Base-by-base conservation (phyloP, 2,888 invertebrate species). In the Latheticus oryzae region DNA sequence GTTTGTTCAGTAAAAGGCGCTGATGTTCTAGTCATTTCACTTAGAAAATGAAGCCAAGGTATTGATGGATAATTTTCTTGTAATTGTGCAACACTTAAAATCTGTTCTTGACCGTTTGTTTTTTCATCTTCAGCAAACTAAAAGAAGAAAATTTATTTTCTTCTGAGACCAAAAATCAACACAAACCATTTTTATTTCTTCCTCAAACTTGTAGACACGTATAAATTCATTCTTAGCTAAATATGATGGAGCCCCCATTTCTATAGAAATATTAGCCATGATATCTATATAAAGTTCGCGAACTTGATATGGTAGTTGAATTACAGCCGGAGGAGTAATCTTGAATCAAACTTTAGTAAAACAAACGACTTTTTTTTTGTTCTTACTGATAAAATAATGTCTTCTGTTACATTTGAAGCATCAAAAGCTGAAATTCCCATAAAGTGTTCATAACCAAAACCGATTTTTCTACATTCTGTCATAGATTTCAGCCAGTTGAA, bases 401-500 rank as follows among this genome's bases (percentile, higher is more conserved):
- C 15, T 9, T 37, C 53, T 5, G 48, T 48, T 5, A 24, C 48
- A 33, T 52, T 37, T 5, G 5, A 9, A 15, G 47, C 47, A 23
- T 16, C 47, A 1, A 8, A 38, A 5, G 40, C 32, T 19, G 11
- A 23, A 17, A 53, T 17, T 9, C 48, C 53, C 7, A 74, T 33
- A 24, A 70, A 70, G 42, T 66, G 64, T 15, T 68, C 51, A 35
- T 58, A 62, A 2, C 50, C 55, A 8, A 73, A 55, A 5, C 75
- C 76, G 5, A 62, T 15, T 48, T 63, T 60, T 38, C 69, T 63
- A 1, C 73, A 62, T 40, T 64, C 65, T 1, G 69, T 15, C 62
- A 70, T 70, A 5, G 65, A 58, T 11, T 65, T 60, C 1, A 56
- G 53, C 75, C 74, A 75, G 30, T 69, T 47, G 47, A 72, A 73